Conservation (phyloP, 2,888 invertebrate species). For the Ophioninae sp. region DNA sequence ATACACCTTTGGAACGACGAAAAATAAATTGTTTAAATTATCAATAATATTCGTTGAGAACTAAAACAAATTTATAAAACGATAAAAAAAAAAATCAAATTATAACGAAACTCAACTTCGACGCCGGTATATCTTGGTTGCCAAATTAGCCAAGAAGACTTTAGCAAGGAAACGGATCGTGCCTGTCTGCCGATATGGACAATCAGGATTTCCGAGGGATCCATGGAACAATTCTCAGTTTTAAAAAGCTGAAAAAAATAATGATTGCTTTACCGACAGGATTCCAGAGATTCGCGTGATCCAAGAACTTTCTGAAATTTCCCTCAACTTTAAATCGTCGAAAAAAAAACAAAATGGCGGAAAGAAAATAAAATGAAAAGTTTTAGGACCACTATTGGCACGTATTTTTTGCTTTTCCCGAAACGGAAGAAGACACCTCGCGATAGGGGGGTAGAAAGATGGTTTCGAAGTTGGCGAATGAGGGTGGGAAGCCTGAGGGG, state of each 20-base stretch:
- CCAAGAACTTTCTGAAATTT: background rate
- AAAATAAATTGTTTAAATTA: no score
- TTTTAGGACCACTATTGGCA: constrained; percentile 21
- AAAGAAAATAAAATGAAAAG: background rate
- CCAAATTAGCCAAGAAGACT: background rate
- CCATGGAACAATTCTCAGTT: no score
- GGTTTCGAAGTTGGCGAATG: constrained; percentile 43
- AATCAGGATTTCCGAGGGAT: no score
- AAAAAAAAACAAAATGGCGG: background rate
- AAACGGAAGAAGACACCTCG: constrained; percentile 33
- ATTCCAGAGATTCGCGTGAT: background rate
- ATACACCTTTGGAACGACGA: no score
- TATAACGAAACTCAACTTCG: background rate
- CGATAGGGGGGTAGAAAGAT: constrained; percentile 43
- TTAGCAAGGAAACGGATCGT: background rate
- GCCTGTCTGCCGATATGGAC: no score
- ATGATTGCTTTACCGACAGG: background rate
- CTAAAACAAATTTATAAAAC: background rate
- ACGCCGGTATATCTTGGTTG: background rate
- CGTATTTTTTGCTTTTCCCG: constrained; percentile 29
- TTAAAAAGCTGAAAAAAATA: background rate
- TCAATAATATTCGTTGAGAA: background rate
- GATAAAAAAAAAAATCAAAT: background rate
- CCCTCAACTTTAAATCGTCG: background rate
- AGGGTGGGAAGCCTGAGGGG: constrained; percentile 54